These are phyloP conservation scores for Diloba caeruleocephala DNA, from an alignment of 2,888 invertebrate species.

Conservation along the genomic window DNA sequence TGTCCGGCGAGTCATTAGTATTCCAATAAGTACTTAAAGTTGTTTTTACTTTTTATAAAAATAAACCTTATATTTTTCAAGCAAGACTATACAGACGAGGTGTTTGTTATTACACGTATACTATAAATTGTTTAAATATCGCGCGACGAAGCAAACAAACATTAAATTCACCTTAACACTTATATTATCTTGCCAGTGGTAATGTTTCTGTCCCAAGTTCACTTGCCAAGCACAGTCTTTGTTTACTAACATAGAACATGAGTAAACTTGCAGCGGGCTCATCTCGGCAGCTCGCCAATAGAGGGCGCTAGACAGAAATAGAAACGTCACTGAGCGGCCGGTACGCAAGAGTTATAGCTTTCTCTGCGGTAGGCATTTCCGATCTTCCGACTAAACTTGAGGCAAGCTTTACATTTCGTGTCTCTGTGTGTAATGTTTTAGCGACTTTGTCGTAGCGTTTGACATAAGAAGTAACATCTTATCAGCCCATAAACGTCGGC, in stretches of 20 bases:
- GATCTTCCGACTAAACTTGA: conserved; percentile 69
- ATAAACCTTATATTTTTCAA: too few relatives aligned
- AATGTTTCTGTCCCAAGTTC: conserved; percentile 34
- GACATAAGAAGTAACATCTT: neutral
- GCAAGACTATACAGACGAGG: neutral
- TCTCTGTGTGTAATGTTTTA: conserved; percentile 3
- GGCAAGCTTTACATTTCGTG: conserved; percentile 15
- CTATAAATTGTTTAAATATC: neutral
- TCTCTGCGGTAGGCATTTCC: conserved; percentile 81
- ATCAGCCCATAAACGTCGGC: too few relatives aligned
- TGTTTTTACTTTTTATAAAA: too few relatives aligned
- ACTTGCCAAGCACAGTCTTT: conserved; percentile 65
- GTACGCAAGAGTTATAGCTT: conserved; percentile 68
- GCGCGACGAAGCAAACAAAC: conserved; percentile 14
- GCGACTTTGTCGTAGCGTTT: neutral
- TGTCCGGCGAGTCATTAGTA: too few relatives aligned
- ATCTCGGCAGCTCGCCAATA: conserved; percentile 86
- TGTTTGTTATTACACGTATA: too few relatives aligned
- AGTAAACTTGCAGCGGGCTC: conserved; percentile 73
- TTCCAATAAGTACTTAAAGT: too few relatives aligned
- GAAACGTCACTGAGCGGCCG: conserved; percentile 74
- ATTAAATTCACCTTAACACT: conserved; percentile 21
- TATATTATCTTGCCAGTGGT: conserved; percentile 29
- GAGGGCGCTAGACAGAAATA: conserved; percentile 85
- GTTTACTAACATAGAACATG: conserved; percentile 86